Evolutionary conservation across 2,888 invertebrate genomes (phyloP), one percentile per base, ranked within the genome.

Genomic region (Pristionchus entomophagus): DNA sequence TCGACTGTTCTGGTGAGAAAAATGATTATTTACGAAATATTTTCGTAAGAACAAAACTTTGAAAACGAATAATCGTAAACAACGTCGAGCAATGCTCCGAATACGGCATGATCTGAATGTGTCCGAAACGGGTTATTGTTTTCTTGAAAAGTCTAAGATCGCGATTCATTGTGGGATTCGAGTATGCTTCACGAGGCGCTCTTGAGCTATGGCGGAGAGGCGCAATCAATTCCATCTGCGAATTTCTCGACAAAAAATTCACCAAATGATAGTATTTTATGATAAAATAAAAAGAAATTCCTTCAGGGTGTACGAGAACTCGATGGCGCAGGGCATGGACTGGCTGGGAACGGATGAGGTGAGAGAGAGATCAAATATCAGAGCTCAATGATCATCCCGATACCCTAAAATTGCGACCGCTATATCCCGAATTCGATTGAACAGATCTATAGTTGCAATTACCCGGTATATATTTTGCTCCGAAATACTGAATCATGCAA

Each of bases 1-100:
- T 80, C 88, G 90, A 59, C 87, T 92, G 35, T 78, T 88, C 49
- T 90, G 91, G 91, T 89, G 65, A n/a, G 87, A 49, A 17, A 62
- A 32, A 22, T 53, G n/a, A n/a, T n/a, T n/a, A n/a, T n/a, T n/a
- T n/a, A n/a, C n/a, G n/a, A n/a, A n/a, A n/a, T n/a, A n/a, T n/a
- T n/a, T n/a, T n/a, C n/a, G n/a, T n/a, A n/a, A n/a, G n/a, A 22
- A 26, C 59, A 59, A 45, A 45, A 45, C 45, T 45, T 10, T 45
- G 45, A 45, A n/a, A 14, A 45, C 45, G 45, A 45, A n/a, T n/a
- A n/a, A n/a, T n/a, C n/a, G n/a, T n/a, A n/a, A n/a, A n/a, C n/a
- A n/a, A n/a, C n/a, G n/a, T n/a, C n/a, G n/a, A n/a, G n/a, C n/a
- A n/a, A n/a, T n/a, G n/a, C n/a, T n/a, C n/a, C n/a, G n/a, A n/a